Base-by-base conservation (phyloP, 2,888 invertebrate species). In the Meiosimyza decipiens region DNA sequence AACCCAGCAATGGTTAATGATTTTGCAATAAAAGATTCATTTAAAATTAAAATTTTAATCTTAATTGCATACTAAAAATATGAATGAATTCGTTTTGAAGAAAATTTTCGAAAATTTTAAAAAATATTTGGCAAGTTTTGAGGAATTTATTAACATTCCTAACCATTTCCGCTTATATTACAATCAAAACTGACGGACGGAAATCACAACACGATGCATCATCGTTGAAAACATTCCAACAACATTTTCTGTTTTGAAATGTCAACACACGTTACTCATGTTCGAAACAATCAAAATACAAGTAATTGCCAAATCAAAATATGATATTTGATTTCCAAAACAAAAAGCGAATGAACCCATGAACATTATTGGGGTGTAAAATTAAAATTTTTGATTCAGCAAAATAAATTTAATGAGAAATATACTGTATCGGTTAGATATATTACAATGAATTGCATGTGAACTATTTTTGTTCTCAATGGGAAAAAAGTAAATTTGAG, bases 171-270 rank as follows among this genome's bases (percentile, higher is more conserved):
- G 63, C 49, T 63, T 47, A 40, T 0, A 47, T 12, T 12, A 1
- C 15, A 49, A 63, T 63, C 18, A 7, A 18, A 11, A 49, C 16
- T 40, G 49, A 63, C 13, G 15, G 49, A 63, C 49, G 63, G 62
- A 63, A 63, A 63, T 63, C 49, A 40, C 18, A 49, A 63, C n/a
- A 47, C 63, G 49, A 63, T 63, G 63, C 63, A 63, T 63, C 63
- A 63, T 63, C 47, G 16, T 49, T 49, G 16, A 11, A 63, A 22
- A 22, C 9, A 18, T 63, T n/a, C 5, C 16, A 7, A 7, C n/a
- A 11, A 11, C n/a, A 47, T 40, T 40, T 40, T 40, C 9, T 40
- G 6, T 40, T 47, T 40, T 33, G 13, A 16, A 49, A 63, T 63
- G 47, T 63, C 63, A 63, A 63, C 40, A 40, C 16, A 63, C 47